Evolutionary conservation across 2,797 vertebrate species (phyloP), one percentile per base, ranked within the genome.

Genomic region (Labroides dimidiatus): DNA sequence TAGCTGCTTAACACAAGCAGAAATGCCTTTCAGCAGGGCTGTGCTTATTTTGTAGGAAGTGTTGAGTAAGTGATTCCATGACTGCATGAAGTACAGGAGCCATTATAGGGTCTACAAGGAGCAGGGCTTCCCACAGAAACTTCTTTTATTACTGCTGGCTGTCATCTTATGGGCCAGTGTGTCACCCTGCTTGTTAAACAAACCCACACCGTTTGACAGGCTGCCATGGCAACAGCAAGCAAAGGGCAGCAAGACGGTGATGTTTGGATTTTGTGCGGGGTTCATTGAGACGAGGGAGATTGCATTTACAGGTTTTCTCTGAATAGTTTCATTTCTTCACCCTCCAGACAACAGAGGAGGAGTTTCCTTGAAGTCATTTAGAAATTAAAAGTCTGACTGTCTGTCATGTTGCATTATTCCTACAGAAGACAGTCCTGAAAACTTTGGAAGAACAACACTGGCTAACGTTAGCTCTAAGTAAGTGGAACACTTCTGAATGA

Each of bases 401-500:
- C 47, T 84, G 85, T 88, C 89, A 64, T 62, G 24, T 87, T 67
- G 73, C 55, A 76, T 89, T 88, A 90, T 72, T 84, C 71, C 82
- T 92, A 84, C 93, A 99, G 98, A 95, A 86, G 90, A 94, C 82
- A 94, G 93, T 78, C 96, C 96, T 5, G 78, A 97, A 79, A 96
- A 97, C 86, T 99, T 99, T 6, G 96, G 96, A 53, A 94, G 96
- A 88, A 97, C 96, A 54, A 99, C 98, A 37, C 95, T 99, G 19
- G 96, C 94, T 75, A 99, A 99, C 88, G 93, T 99, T 81, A 95
- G 93, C 2, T 94, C 93, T 64, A 92, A 96, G 98, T 98, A 95
- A 72, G 98, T 96, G 45, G 15, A 81, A 52, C 71, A 59, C 63
- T 62, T 58, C 30, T 11, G n/a, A 55, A 70, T 81, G 64, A 80